Percentiles rank a stretch among this genome's conserved stretches.
Conservation (phyloP, 23 tunicate species). For the Oikopleura dioica region DNA sequence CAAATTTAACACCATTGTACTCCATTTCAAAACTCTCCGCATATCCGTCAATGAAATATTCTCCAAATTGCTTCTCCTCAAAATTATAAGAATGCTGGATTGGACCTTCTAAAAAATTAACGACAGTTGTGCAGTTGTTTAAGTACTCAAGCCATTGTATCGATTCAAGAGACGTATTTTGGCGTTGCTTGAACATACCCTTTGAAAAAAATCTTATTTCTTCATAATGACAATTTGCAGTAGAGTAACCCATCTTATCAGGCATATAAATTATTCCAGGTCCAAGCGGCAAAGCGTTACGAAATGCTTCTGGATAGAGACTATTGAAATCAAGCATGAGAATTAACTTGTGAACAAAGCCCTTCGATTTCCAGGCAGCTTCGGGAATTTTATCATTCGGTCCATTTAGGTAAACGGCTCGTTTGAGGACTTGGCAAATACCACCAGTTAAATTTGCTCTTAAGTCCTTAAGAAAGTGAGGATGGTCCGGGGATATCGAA, state of each 20-base stretch:
- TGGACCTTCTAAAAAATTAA: no score
- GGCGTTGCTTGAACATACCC: background rate
- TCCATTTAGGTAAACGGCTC: no score
- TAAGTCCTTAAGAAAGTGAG: background rate
- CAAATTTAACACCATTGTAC: background rate
- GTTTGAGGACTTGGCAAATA: background rate
- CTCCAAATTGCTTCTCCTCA: background rate
- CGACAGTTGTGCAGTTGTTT: background rate
- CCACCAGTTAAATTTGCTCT: background rate
- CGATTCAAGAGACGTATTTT: background rate
- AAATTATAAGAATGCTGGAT: background rate
- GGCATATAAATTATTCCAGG: background rate
- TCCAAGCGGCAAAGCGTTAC: background rate
- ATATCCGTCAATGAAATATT: background rate
- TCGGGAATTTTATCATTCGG: no score
- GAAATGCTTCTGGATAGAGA: background rate
- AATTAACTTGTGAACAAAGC: no score
- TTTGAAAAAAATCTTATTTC: no score
- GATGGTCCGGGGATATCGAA: no score
- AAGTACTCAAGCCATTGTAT: background rate
- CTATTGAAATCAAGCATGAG: no score
- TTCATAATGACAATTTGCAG: no score
- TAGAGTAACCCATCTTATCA: no score
- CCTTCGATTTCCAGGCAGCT: no score
- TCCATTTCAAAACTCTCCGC: background rate